Percentiles rank a stretch among this genome's conserved stretches.
Evolutionary conservation across 2,113 vertebrate species (phyloP).

Genomic region (Rana temporaria): DNA sequence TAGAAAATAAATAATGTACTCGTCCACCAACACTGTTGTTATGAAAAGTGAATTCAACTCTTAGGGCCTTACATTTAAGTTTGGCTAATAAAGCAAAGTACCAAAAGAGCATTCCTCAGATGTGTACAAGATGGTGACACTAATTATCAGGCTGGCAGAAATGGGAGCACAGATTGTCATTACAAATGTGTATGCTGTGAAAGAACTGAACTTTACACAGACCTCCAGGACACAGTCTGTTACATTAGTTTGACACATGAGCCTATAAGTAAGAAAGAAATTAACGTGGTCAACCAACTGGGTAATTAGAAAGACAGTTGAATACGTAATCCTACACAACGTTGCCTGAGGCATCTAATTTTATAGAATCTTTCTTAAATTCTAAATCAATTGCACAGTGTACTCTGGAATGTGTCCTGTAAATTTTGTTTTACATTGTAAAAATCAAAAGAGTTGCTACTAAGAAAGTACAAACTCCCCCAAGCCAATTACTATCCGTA

Average conservation of each 20-base stretch:
- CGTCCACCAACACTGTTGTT: too few relatives aligned
- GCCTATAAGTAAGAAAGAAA: conserved; percentile 32
- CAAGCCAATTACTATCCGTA: background rate
- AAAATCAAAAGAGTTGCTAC: background rate
- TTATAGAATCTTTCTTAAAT: background rate
- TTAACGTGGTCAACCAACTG: conserved; percentile 26
- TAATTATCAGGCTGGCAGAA: conserved; percentile 30
- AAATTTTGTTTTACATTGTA: background rate
- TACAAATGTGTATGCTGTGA: background rate
- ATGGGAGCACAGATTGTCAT: background rate
- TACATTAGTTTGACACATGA: conserved; percentile 42
- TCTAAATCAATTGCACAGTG: background rate
- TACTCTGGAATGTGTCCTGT: background rate
- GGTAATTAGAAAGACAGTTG: conserved; percentile 42
- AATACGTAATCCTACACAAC: background rate
- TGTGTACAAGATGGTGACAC: conserved; percentile 16
- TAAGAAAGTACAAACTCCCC: background rate
- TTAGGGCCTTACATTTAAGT: background rate
- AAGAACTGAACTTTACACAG: conserved; percentile 23
- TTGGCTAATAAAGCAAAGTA: background rate
- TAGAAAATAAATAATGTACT: too few relatives aligned
- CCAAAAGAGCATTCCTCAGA: conserved; percentile 21
- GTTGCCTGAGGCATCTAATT: conserved; percentile 17
- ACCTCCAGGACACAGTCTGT: conserved; percentile 28
- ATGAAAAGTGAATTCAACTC: too few relatives aligned